phyloP scores from a whole-genome alignment of 2,888 invertebrate species.

The Hydroisotoma schaefferi region DNA sequence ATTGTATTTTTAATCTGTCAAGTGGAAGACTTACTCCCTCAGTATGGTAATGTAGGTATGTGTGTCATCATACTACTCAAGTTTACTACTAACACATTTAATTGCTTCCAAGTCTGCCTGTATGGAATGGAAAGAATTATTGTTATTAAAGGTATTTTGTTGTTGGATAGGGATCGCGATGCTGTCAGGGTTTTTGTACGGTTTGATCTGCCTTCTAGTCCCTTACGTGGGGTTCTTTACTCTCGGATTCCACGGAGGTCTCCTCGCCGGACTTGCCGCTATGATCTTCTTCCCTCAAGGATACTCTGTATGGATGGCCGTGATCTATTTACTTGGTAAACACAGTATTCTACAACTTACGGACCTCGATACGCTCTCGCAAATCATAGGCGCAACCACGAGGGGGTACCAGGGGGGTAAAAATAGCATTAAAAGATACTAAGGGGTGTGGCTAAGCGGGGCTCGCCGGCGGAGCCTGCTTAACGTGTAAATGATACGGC shows the following conservation, averaged over 20 bases:
- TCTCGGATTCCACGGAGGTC: conserved; percentile 73
- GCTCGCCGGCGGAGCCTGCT: too few species aligned
- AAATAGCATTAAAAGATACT: too few species aligned
- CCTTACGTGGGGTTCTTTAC: conserved; percentile 78
- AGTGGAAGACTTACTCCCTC: conserved; percentile 73
- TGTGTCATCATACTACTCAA: too few species aligned
- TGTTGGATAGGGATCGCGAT: conserved; percentile 36
- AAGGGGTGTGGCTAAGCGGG: too few species aligned
- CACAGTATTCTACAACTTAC: neutral
- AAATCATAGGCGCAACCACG: too few species aligned
- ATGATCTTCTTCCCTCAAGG: conserved; percentile 53
- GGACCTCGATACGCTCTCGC: too few species aligned
- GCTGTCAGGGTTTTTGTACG: conserved; percentile 66
- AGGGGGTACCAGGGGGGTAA: too few species aligned
- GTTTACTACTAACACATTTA: too few species aligned
- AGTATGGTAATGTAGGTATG: conserved; percentile 69
- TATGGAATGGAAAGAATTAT: too few species aligned
- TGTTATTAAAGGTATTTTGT: neutral
- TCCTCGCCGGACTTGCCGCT: conserved; percentile 61
- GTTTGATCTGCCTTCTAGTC: conserved; percentile 75
- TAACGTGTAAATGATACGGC: too few species aligned
- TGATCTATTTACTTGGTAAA: conserved; percentile 62
- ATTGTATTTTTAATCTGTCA: conserved; percentile 76
- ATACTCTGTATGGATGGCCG: conserved; percentile 62
- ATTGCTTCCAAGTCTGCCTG: too few species aligned